Base-by-base conservation (phyloP, 2,797 vertebrate species). In the Falco naumanni region DNA sequence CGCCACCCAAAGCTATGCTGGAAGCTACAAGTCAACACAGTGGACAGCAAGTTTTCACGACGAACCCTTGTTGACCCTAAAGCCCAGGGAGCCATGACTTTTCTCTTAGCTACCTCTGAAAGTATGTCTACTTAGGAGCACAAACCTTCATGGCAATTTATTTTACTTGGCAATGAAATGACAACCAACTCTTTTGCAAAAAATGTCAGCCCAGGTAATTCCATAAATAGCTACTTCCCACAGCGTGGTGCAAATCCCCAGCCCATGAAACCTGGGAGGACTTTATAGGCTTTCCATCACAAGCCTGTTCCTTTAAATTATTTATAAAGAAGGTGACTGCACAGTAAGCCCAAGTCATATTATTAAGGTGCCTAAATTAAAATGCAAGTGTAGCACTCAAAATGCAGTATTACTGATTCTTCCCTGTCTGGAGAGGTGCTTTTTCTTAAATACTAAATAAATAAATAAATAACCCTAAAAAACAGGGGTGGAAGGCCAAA, bases 281-380 rank as follows among this genome's bases (percentile, higher is more conserved):
- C 26, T 66, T 45, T 13, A 74, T 13, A 91, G 56, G 50, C 25
- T 74, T 89, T 43, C 76, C 59, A 65, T 29, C 43, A 88, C 43
- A 82, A 59, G 24, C 11, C 64, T 28, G 39, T 48, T 74, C 37
- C 66, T 87, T 82, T 59, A 63, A 56, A 61, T 54, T 51, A 72
- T 41, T 65, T 69, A 69, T 47, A 39, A 75, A 93, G 53, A 84
- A 94, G 20, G 8, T 45, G 51, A 70, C 54, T 66, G 31, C 68
- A 51, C 17, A 29, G 28, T 39, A 84, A 90, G 15, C 84, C 74
- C 45, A 95, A 68, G 84, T 60, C 45, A 83, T 91, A 91, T 80
- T 53, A 84, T 33, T 34, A 74, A 15, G 6, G 22, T 89, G 39
- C 16, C 48, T 72, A 82, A 87, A 90, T 78, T 72, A 89, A 95